Conservation (phyloP, 2,113 vertebrate genomes). For the Circaetus cinerascens region DNA sequence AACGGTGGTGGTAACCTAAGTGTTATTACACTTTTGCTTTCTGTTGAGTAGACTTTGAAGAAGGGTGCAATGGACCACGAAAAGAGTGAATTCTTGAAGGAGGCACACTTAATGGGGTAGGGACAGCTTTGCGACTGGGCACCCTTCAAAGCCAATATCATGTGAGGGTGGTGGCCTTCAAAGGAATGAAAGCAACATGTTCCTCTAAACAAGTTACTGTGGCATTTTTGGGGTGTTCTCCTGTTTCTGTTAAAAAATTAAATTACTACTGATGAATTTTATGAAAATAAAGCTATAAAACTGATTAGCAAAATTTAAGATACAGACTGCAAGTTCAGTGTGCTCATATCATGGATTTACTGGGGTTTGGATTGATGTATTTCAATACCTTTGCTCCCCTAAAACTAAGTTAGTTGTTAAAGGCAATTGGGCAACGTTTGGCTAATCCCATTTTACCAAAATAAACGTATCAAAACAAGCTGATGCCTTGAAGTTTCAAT, state of each 20-base stretch:
- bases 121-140: not conserved
- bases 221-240: not conserved
- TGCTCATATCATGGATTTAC: not conserved
- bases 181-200: not conserved
- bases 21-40: not conserved
- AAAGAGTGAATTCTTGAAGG: constrained; percentile 81
- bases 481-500: not conserved
- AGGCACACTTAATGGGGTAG: constrained; percentile 82
- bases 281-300: not conserved
- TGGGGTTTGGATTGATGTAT: not conserved
- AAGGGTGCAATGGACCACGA: constrained; percentile 73
- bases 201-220: not conserved
- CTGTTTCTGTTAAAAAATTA: not conserved
- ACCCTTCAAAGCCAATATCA: not conserved
- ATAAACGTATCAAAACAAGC: not conserved
- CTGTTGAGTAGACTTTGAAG: constrained; percentile 74
- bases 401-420: not conserved
- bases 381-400: not conserved
- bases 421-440: not conserved
- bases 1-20: not conserved
- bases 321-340: not conserved
- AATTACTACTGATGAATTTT: not conserved
- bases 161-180: not conserved
- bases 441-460: not conserved
- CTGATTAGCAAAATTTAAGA: not conserved